Evolutionary conservation across 2,113 vertebrate genomes (phyloP).

Genomic region (Delphinus delphis): DNA sequence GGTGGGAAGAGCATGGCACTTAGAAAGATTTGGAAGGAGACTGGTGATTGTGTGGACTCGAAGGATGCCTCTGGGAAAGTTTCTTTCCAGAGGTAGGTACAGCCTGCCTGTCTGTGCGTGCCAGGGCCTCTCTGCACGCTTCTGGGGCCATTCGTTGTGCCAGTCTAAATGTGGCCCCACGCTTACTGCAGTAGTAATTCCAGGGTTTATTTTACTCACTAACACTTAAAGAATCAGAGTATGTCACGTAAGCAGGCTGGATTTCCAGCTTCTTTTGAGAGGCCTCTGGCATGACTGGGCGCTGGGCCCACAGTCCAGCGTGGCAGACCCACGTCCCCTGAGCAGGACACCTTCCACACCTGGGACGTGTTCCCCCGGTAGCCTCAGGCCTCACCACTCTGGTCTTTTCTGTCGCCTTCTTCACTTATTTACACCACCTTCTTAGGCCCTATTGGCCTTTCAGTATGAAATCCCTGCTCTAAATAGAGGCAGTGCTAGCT

Average conservation of each 20-base stretch:
- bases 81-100: neutral
- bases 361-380: neutral
- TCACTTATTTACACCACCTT: neutral
- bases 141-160: neutral
- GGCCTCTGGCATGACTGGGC: neutral
- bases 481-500: neutral
- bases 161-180: neutral
- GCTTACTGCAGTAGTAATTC: neutral
- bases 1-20: neutral
- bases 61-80: neutral
- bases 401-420: neutral
- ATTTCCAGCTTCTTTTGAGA: neutral
- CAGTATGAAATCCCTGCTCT: slow-evolving; percentile 13
- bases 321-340: neutral
- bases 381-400: neutral
- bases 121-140: neutral
- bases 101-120: neutral
- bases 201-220: neutral
- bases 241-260: neutral
- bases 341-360: neutral
- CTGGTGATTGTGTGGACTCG: neutral
- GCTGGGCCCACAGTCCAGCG: neutral
- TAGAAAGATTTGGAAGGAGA: neutral
- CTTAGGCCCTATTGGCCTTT: neutral
- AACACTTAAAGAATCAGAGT: slow-evolving; percentile 9